These are phyloP conservation scores for Aphelenchoides fujianensis DNA, from an alignment of 1,140 invertebrate genomes.

Conservation along the genomic window DNA sequence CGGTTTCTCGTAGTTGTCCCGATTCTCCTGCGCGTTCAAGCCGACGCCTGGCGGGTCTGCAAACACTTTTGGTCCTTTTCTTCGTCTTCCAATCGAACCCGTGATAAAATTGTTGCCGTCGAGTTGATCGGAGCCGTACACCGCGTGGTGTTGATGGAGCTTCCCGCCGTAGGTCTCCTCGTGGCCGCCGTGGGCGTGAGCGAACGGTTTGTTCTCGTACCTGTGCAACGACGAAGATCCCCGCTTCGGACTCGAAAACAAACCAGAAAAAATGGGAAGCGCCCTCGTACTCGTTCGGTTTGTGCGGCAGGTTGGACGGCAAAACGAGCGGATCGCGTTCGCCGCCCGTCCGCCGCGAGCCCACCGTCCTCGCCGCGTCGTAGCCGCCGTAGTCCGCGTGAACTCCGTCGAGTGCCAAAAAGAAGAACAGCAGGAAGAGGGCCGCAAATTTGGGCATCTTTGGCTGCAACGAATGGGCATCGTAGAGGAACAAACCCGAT, in stretches of 20 bases:
- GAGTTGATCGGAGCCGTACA: neutral
- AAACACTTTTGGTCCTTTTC: neutral
- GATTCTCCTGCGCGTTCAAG: neutral
- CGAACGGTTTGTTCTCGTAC: neutral
- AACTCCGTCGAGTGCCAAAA: too few relatives aligned
- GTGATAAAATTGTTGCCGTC: conserved; percentile 3
- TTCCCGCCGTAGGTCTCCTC: neutral
- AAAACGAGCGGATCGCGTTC: neutral
- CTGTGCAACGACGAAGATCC: too few relatives aligned
- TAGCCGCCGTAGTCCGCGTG: neutral
- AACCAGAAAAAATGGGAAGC: neutral
- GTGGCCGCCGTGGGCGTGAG: conserved; percentile 1
- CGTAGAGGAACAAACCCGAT: too few relatives aligned
- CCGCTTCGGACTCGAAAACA: too few relatives aligned
- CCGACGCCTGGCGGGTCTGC: neutral
- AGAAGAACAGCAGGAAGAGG: too few relatives aligned
- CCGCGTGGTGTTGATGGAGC: neutral
- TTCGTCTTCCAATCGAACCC: neutral
- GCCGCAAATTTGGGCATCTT: too few relatives aligned
- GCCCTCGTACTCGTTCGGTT: conserved; percentile 11
- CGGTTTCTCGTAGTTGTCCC: neutral
- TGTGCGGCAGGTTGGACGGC: neutral
- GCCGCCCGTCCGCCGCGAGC: neutral
- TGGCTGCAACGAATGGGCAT: too few relatives aligned
- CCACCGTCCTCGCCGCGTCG: neutral